Base-by-base conservation (phyloP, 2,888 invertebrate species). In the Chymomyza procnemis region DNA sequence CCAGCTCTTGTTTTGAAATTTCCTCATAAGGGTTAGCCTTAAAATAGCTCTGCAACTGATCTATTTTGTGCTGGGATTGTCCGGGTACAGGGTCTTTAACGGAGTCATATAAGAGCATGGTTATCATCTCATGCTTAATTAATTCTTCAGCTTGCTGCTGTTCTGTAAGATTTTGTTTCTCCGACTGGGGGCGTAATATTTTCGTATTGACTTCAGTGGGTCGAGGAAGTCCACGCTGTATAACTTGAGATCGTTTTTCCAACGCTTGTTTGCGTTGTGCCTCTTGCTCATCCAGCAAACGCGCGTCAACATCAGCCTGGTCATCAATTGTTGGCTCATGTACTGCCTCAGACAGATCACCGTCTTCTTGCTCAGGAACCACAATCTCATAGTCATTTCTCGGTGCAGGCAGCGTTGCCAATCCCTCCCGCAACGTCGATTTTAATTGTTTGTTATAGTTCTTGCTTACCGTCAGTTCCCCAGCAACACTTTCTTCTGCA, bases 361-460 rank as follows among this genome's bases (percentile, higher is more conserved):
- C 74, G 59, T 92, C 92, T 63, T 95, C 95, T 63, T 94, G 93
- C 72, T 98, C 98, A 0, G 99, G 98, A 14, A 99, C 96, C 52
- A 99, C 98, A 85, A 99, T 98, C 92, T 99, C 99, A 90, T 98
- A 99, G 91, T 99, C 99, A 90, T 99, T 99, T 79, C 96, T 95
- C 0, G 99, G 99, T 1, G 94, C 91, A 1, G 99, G 99, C 67
- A 99, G 92, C 0, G 94, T 92, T 22, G 95, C 94, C 26, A 99
- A 92, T 0, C 96, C 96, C 73, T 94, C 93, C 54, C 95, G 94
- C 21, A 98, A 92, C 64, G 95, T 94, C 63, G 95, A 94, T 88
- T 95, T 95, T 41, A 94, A 92, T 91, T 95, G 94, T 88, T 94
- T 94, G 75, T 96, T 95, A 79, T 93, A 92, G 79, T 93, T 94